Evolutionary conservation across 2,888 invertebrate genomes (phyloP).

Genomic region (Hedya salicella): DNA sequence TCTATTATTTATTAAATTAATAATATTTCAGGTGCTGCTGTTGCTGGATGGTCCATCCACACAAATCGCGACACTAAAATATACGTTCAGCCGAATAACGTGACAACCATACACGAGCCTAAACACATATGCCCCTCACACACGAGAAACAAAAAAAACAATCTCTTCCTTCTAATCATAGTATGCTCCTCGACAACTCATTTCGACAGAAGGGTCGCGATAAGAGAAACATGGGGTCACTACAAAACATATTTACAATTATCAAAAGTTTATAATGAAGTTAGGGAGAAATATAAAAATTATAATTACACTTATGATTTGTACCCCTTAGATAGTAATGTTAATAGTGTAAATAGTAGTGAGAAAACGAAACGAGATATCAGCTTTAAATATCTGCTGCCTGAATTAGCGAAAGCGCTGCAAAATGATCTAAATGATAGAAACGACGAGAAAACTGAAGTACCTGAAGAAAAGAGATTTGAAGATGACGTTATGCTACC

Average conservation of each 20-base stretch:
- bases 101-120: slow-evolving; percentile 88
- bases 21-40: slow-evolving; percentile 74
- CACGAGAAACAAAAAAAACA: slow-evolving; percentile 56
- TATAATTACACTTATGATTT: slow-evolving; percentile 74
- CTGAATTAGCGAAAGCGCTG: slow-evolving; percentile 71
- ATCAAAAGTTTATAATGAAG: slow-evolving; percentile 59
- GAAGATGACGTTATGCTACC: slow-evolving; percentile 68
- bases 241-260: slow-evolving; percentile 67
- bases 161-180: slow-evolving; percentile 88
- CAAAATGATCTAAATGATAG: slow-evolving; percentile 58
- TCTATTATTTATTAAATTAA: background rate
- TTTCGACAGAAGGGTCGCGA: slow-evolving; percentile 87
- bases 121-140: slow-evolving; percentile 78
- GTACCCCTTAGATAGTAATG: slow-evolving; percentile 47
- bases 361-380: slow-evolving; percentile 62
- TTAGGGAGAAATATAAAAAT: slow-evolving; percentile 66
- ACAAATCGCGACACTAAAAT: slow-evolving; percentile 89
- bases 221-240: slow-evolving; percentile 90
- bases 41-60: slow-evolving; percentile 90
- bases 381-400: slow-evolving; percentile 64
- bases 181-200: slow-evolving; percentile 90
- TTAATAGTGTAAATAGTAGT: slow-evolving; percentile 50
- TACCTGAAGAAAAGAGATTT: slow-evolving; percentile 65
- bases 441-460: slow-evolving; percentile 56
- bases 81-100: slow-evolving; percentile 89